Conservation (phyloP, 2,113 vertebrate genomes). For the rabbit (Oryctolagus cuniculus) region DNA sequence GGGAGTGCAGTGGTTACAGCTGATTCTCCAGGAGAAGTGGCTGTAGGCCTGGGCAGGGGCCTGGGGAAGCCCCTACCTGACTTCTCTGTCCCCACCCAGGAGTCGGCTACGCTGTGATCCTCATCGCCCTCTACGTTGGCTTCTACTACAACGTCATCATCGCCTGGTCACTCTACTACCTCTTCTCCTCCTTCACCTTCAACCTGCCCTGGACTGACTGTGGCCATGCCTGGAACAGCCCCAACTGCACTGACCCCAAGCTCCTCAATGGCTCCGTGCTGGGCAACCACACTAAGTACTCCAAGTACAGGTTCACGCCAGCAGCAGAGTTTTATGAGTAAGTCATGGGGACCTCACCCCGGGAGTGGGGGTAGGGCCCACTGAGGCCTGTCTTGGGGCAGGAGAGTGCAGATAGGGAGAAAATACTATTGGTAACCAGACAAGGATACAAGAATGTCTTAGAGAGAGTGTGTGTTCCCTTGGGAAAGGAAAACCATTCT, state of each 20-base stretch:
- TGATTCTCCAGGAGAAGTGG: neutral
- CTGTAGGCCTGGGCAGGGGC: neutral
- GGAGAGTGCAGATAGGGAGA: neutral
- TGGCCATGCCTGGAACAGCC: constrained; percentile 95
- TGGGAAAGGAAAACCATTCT: neutral
- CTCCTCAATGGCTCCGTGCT: constrained; percentile 91
- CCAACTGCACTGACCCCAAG: constrained; percentile 94
- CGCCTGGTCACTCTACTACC: constrained; percentile 98
- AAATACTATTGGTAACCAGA: accelerated
- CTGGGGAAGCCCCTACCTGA: constrained; percentile 50
- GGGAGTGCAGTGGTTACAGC: neutral
- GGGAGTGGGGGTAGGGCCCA: no score
- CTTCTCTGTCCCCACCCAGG: constrained; percentile 86
- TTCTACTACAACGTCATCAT: constrained; percentile 99
- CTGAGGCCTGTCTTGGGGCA: neutral
- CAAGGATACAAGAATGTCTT: neutral
- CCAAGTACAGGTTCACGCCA: constrained; percentile 96
- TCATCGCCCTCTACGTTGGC: constrained; percentile 98
- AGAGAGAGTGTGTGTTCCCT: neutral
- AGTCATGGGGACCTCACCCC: constrained; percentile 85
- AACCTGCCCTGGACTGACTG: constrained; percentile 96
- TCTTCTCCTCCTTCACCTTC: constrained; percentile 95
- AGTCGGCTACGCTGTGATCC: constrained; percentile 98
- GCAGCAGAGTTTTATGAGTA: constrained; percentile 99
- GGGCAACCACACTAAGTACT: constrained; percentile 92